A percentile compares a stretch with the other conserved stretches of the same genome.
Conservation (phyloP, 2,113 vertebrate species). For the Thalassarche chlororhynchos region DNA sequence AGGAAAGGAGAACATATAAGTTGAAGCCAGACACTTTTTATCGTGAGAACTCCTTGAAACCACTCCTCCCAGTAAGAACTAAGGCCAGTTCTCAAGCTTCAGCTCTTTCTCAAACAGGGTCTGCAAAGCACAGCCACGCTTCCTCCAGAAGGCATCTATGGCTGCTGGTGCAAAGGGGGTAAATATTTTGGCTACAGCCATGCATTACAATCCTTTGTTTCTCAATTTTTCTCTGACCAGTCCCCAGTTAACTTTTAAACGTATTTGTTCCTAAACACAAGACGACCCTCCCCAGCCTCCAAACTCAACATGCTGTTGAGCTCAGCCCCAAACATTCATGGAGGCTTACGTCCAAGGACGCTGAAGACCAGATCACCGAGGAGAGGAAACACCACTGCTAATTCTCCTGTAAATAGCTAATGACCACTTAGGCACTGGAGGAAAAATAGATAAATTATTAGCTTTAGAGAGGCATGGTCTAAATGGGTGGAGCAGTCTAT, state of each 20-base stretch:
- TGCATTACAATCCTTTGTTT: not conserved
- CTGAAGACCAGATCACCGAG: not conserved
- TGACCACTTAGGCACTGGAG: not conserved
- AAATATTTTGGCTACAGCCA: not conserved
- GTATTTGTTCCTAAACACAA: not conserved
- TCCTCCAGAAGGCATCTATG: not conserved
- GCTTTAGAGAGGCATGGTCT: not conserved
- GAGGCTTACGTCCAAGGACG: not conserved
- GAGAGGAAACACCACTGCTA: not conserved
- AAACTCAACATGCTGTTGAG: not conserved
- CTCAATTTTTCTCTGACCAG: not conserved
- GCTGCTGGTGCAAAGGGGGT: not conserved
- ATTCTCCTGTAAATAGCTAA: not conserved
- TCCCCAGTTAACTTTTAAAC: not conserved
- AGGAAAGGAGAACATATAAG: not conserved
- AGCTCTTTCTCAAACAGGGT: not conserved
- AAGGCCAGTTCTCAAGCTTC: not conserved
- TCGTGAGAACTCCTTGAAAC: not conserved
- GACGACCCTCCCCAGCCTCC: not conserved
- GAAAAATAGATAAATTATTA: not conserved
- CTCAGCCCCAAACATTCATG: not conserved
- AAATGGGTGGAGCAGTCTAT: not conserved
- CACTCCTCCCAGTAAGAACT: not conserved
- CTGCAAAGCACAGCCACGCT: not conserved
- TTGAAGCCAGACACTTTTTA: not conserved